phyloP scores from a whole-genome alignment of 2,113 vertebrate species.

The Brienomyrus brachyistius region DNA sequence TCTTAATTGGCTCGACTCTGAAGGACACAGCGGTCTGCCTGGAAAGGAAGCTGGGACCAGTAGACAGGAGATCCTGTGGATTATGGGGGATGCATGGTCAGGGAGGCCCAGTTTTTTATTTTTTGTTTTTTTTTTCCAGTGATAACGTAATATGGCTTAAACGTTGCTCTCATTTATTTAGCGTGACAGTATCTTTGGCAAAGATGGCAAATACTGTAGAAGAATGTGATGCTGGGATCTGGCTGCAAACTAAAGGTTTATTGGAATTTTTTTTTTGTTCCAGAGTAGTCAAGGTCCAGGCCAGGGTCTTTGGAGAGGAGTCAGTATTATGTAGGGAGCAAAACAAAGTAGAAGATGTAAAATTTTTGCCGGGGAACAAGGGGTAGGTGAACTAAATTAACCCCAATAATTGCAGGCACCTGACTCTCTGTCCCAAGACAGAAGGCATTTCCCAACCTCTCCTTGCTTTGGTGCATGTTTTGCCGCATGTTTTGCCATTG shows the following conservation, averaged over 20 bases:
- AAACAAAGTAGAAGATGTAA: not conserved
- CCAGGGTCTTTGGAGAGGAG: not conserved
- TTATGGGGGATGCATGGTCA: not conserved
- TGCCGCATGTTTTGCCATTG: not conserved
- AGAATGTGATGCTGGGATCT: not conserved
- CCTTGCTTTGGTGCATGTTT: not conserved
- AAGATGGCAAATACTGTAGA: not conserved
- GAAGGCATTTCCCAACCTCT: not conserved
- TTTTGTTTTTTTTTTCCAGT: not conserved
- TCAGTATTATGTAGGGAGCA: not conserved
- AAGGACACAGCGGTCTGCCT: slow-evolving; percentile 1
- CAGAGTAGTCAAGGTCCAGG: not conserved
- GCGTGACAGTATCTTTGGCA: not conserved
- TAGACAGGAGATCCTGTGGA: not conserved
- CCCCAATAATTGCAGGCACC: not conserved
- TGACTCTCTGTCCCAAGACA: not conserved
- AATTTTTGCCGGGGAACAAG: not conserved
- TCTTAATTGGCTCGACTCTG: not conserved
- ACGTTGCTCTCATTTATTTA: not conserved
- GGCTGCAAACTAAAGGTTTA: not conserved
- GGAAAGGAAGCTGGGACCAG: slow-evolving; percentile 5
- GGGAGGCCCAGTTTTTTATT: not conserved
- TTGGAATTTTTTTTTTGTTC: not conserved
- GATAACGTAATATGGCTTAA: slow-evolving; percentile 6
- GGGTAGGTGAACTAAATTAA: slow-evolving; percentile 6